Base-by-base conservation (phyloP, 2,797 vertebrate species). In the Chelon auratus region DNA sequence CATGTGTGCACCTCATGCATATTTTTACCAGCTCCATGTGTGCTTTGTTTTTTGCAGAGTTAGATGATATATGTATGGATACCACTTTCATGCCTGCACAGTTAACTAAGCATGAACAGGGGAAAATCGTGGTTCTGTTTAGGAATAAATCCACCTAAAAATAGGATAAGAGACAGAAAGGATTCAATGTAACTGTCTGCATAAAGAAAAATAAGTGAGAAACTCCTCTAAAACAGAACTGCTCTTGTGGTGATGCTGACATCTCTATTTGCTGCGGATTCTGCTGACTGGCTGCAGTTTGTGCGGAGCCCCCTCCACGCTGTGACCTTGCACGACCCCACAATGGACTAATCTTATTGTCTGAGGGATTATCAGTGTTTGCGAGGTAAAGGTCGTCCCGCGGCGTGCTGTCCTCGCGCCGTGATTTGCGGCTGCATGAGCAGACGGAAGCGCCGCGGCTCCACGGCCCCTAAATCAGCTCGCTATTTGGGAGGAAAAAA, bases 331-430 rank as follows among this genome's bases (percentile, higher is more conserved):
- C 57, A 57, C 5, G 22, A 80, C 63, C 72, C 3, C 77, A 57
- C 60, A 66, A 43, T 53, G 64, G 55, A 80, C 74, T 86, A 82
- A 89, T 90, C 81, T 80, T 77, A 78, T 89, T 87, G 84, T 78
- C 45, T 69, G 68, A 83, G 67, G 80, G 87, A 90, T 90, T 86
- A 91, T 88, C 62, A 64, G 68, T 77, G 82, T 83, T 81, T 68
- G 64, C 62, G 68, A 79, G 43, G 67, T 69, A 84, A 83, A 86
- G 87, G 87, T 86, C 76, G 80, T 66, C 33, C 72, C 55, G 50
- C 55, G 40, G 72, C 77, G 54, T 66, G 11, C 62, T 66, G 80
- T 84, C 79, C 84, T 75, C 71, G 15, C 66, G 45, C 64, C 17
- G 24, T 65, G 68, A 71, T 82, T 75, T 74, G 73, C 52, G 78